Evolutionary conservation across 2,888 invertebrate species (phyloP).

Genomic region (Pinctada fucata): DNA sequence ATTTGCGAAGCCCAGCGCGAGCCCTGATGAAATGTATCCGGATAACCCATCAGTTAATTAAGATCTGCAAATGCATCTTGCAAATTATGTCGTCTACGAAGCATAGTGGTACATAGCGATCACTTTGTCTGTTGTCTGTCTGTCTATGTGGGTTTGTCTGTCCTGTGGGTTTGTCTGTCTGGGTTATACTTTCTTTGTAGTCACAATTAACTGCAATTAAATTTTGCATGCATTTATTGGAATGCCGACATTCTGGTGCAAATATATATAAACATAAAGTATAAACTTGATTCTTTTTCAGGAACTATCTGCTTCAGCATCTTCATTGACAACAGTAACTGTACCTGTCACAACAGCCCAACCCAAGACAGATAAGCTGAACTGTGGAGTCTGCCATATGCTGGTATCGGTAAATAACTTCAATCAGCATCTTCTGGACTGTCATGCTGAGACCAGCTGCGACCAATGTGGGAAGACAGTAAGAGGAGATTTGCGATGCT

Average conservation of each 20-base stretch:
- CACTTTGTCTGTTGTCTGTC: too few relatives aligned
- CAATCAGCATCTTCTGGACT: background rate
- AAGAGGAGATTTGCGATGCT: conserved; percentile 5
- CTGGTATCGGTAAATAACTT: background rate
- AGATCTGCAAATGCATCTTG: too few relatives aligned
- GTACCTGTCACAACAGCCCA: background rate
- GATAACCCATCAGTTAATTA: too few relatives aligned
- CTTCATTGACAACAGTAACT: background rate
- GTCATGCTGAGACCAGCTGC: conserved; percentile 3
- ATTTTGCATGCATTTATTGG: background rate
- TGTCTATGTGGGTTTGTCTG: too few relatives aligned
- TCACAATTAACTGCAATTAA: background rate
- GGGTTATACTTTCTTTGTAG: too few relatives aligned
- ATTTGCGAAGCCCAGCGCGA: too few relatives aligned
- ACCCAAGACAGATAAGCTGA: background rate
- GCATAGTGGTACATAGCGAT: too few relatives aligned
- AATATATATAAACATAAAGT: background rate
- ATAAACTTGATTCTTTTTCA: background rate
- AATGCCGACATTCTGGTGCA: background rate
- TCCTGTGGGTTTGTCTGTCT: too few relatives aligned
- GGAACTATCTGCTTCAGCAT: background rate
- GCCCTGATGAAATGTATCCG: too few relatives aligned
- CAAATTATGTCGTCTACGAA: too few relatives aligned
- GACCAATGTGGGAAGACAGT: background rate
- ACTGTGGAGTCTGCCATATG: conserved; percentile 5